These are phyloP conservation scores for Drosophila elegans DNA, from an alignment of 1,140 invertebrate genomes.

Conservation along the genomic window DNA sequence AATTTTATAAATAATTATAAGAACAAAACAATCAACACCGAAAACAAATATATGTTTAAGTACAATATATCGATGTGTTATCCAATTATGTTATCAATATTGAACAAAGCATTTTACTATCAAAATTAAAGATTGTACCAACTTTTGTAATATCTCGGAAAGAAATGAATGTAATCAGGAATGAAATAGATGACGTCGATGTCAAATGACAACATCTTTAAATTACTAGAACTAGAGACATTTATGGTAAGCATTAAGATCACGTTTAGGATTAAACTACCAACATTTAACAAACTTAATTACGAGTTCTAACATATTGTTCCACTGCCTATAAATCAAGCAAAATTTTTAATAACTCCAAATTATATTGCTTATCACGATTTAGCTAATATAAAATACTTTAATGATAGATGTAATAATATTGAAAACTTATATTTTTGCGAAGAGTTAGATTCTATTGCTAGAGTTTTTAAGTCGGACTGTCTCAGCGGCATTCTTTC, in stretches of 20 bases:
- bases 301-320: neutral
- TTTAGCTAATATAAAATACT: neutral
- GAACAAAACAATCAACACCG: neutral
- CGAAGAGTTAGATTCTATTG: neutral
- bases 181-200: neutral
- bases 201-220: neutral
- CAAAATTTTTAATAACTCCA: neutral
- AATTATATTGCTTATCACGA: neutral
- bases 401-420: neutral
- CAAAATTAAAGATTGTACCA: slow-evolving; percentile 1
- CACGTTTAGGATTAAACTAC: neutral
- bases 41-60: neutral
- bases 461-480: neutral
- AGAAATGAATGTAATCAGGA: neutral
- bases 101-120: neutral
- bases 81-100: slow-evolving; percentile 6
- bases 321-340: neutral
- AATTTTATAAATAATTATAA: slow-evolving; percentile 5
- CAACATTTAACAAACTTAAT: neutral
- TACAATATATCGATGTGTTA: slow-evolving; percentile 1
- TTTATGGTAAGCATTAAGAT: neutral
- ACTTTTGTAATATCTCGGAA: neutral
- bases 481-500: neutral
- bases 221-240: neutral
- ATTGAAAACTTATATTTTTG: neutral